phyloP scores from a whole-genome alignment of 2,113 vertebrate species.

The Xenopus laevis region DNA sequence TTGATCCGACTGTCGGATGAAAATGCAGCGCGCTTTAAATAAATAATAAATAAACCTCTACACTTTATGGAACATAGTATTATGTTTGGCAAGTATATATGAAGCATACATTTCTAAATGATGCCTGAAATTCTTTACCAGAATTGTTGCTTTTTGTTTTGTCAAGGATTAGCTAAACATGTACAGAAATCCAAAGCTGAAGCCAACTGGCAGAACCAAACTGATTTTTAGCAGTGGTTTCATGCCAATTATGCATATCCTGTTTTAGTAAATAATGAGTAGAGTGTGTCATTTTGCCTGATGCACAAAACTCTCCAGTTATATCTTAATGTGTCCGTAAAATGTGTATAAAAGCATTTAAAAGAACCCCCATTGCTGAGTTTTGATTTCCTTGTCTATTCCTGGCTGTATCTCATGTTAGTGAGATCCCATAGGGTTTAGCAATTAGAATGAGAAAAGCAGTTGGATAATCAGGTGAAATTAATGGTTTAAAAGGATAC shows the following conservation, averaged over 20 bases:
- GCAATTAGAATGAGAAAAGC: constrained; percentile 67
- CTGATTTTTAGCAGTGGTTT: constrained; percentile 13
- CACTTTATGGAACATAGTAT: too few relatives aligned
- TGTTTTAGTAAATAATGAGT: constrained; percentile 19
- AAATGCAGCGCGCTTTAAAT: too few relatives aligned
- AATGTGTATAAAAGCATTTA: constrained; percentile 39
- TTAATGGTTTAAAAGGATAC: constrained; percentile 68
- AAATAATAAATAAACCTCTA: too few relatives aligned
- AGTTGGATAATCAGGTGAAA: constrained; percentile 69
- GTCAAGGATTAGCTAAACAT: constrained; percentile 5
- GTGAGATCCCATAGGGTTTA: constrained; percentile 64
- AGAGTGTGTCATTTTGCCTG: constrained; percentile 21
- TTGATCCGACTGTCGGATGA: too few relatives aligned
- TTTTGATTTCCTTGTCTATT: constrained; percentile 56
- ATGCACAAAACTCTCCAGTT: constrained; percentile 14
- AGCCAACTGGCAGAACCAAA: constrained; percentile 3
- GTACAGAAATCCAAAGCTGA: neutral
- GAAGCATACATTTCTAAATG: neutral
- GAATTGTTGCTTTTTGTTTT: neutral
- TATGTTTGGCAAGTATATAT: neutral
- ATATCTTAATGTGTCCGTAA: constrained; percentile 29
- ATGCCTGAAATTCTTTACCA: neutral
- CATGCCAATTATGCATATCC: constrained; percentile 14
- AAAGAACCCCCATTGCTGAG: constrained; percentile 54
- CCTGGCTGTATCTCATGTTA: constrained; percentile 60